These are phyloP conservation scores for Anthoscopus minutus DNA, from an alignment of 2,113 vertebrate species.

Conservation along the genomic window DNA sequence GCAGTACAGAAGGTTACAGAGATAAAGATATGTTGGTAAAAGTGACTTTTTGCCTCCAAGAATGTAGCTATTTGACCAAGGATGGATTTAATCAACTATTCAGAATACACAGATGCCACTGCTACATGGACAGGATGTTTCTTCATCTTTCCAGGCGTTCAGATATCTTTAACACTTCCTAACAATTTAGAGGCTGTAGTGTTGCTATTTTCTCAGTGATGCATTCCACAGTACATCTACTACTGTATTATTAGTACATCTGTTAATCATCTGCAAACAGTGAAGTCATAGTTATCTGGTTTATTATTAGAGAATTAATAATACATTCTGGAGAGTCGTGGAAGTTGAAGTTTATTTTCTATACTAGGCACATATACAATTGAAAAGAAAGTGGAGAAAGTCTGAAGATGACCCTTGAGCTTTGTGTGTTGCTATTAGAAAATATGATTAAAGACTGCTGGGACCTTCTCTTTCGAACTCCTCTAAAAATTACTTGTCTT, in stretches of 20 bases:
- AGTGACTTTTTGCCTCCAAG: not conserved
- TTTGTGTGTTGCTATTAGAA: not conserved
- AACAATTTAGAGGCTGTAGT: not conserved
- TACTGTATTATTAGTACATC: not conserved
- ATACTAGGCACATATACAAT: not conserved
- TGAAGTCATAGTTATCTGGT: not conserved
- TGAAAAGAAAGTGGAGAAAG: not conserved
- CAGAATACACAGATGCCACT: accelerated
- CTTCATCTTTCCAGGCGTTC: not conserved
- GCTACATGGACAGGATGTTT: not conserved
- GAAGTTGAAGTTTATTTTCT: not conserved
- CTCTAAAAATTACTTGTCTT: not conserved
- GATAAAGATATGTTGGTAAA: not conserved
- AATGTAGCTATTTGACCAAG: not conserved
- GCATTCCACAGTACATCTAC: not conserved
- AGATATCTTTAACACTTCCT: not conserved
- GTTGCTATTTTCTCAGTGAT: not conserved
- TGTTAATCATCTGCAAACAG: not conserved
- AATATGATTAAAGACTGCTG: not conserved
- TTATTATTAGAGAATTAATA: not conserved
- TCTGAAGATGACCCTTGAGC: not conserved
- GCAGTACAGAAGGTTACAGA: not conserved
- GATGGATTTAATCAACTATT: not conserved
- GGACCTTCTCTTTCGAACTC: not conserved
- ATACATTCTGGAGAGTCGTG: not conserved